Evolutionary conservation across 2,797 vertebrate genomes (phyloP).

Genomic region (Carapus acus): DNA sequence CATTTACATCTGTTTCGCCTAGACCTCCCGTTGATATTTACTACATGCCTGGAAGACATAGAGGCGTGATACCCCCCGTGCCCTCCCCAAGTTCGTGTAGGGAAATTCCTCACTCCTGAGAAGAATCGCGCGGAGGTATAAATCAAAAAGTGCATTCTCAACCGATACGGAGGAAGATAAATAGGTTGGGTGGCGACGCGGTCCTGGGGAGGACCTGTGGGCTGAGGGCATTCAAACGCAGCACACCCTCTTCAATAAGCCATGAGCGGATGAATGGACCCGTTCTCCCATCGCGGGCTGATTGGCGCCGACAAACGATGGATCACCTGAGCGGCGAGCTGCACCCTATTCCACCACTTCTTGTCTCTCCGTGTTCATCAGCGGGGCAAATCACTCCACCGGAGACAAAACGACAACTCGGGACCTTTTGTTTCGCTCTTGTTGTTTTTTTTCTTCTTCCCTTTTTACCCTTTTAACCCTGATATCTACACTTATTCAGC

Average conservation of each 20-base stretch:
- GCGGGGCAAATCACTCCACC: constrained; percentile 47
- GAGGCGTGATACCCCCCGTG: constrained; percentile 22
- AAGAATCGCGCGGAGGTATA: constrained; percentile 61
- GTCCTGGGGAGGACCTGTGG: constrained; percentile 57
- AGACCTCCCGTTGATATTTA: constrained; percentile 51
- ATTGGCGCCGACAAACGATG: constrained; percentile 73
- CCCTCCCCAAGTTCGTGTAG: constrained; percentile 25
- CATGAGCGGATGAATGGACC: constrained; percentile 70
- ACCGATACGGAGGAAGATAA: constrained; percentile 71
- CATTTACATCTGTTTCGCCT: constrained; percentile 48
- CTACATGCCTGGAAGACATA: constrained; percentile 37
- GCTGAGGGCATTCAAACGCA: constrained; percentile 66
- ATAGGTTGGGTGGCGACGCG: constrained; percentile 64
- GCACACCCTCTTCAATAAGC: constrained; percentile 69
- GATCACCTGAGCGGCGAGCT: constrained; percentile 67
- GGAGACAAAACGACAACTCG: constrained; percentile 47
- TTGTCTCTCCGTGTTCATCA: constrained; percentile 60
- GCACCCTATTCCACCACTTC: constrained; percentile 60
- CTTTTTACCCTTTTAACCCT: constrained; percentile 17
- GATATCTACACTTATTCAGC: not conserved
- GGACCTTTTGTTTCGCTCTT: constrained; percentile 34
- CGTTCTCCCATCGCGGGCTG: constrained; percentile 63
- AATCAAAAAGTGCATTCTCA: constrained; percentile 69
- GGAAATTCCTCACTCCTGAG: constrained; percentile 53
- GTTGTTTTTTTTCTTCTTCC: constrained; percentile 6